phyloP scores from a whole-genome alignment of 2,797 vertebrate genomes.

The Sparus aurata region DNA sequence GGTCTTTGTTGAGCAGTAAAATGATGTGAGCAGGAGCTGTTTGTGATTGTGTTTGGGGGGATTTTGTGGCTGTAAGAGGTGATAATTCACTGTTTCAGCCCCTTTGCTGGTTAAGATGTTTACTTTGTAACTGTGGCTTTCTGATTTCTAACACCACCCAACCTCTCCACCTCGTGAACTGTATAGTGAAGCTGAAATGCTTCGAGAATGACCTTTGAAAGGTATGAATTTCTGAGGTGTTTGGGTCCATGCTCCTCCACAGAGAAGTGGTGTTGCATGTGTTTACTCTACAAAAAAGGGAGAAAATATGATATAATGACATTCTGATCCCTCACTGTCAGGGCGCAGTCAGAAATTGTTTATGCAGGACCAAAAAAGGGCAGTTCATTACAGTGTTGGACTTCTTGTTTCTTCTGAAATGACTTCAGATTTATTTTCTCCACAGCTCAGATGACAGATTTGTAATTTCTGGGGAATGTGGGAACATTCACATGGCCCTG shows the following conservation, averaged over 20 bases:
- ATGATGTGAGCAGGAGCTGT: conserved; percentile 32
- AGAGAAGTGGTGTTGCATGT: not conserved
- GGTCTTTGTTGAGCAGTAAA: not conserved
- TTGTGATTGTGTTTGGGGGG: conserved; percentile 25
- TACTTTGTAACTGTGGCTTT: conserved; percentile 5
- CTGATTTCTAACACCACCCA: conserved; percentile 3
- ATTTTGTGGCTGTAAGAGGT: conserved; percentile 38
- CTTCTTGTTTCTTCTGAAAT: conserved; percentile 8
- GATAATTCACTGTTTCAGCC: conserved; percentile 24
- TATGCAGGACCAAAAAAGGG: not conserved
- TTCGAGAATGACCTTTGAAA: not conserved
- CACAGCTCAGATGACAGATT: not conserved
- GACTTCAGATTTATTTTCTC: not conserved
- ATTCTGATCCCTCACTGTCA: not conserved
- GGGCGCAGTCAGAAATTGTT: not conserved
- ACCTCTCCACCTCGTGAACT: not conserved
- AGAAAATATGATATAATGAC: not conserved
- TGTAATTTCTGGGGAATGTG: not conserved
- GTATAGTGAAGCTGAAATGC: not conserved
- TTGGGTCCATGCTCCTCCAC: not conserved
- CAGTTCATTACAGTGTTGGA: not conserved
- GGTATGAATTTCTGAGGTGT: not conserved
- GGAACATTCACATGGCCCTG: not conserved
- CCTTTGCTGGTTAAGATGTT: conserved; percentile 6
- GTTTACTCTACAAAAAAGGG: not conserved